Base-by-base conservation (phyloP, 2,888 invertebrate species). In the Synanthedon tipuliformis region DNA sequence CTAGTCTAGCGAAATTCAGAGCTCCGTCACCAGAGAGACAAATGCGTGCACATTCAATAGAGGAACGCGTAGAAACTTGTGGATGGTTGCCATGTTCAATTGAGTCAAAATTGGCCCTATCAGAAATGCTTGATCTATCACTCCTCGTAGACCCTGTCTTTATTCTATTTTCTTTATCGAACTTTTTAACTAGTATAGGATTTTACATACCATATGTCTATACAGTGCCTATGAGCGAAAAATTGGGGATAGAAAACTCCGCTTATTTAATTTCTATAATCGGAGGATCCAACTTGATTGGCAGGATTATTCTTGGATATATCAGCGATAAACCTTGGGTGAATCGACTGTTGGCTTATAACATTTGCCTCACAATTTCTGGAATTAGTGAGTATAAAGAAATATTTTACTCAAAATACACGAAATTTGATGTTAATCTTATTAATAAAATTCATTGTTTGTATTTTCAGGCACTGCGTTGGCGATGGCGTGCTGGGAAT, bases 181-280 rank as follows among this genome's bases (percentile, higher is more conserved):
- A 99, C 82, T 96, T 99, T 76, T 92, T 95, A 71, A 97, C 97
- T 49, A 97, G 96, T 73, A 93, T 98, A 70, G 97, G 97, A 56
- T 97, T 96, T 88, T 96, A 97, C 77, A 92, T 97, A 69, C 98
- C 98, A 41, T 97, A 96, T 73, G 92, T 97, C 52, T 97, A 95
- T 71, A 90, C 94, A 56, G 92, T 93, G 63, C 90, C 94, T 51
- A 91, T 93, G 83, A 94, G 94, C 11, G 88, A 92, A 56, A 84
- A 91, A 53, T 71, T 92, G 52, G 88, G 86, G 1, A 81, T 94
- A 40, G 70, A 80, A 15, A 87, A 89, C 53, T 91, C 93, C 4
- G 91, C 93, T 63, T 92, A 91, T 67, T 86, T 96, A 54, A 88
- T 97, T 59, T 90, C 95, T 15, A 89, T 93, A 52, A 94, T 96